Evolutionary conservation across 2,888 invertebrate genomes (phyloP).

Genomic region (Tetrapedia diversipes): DNA sequence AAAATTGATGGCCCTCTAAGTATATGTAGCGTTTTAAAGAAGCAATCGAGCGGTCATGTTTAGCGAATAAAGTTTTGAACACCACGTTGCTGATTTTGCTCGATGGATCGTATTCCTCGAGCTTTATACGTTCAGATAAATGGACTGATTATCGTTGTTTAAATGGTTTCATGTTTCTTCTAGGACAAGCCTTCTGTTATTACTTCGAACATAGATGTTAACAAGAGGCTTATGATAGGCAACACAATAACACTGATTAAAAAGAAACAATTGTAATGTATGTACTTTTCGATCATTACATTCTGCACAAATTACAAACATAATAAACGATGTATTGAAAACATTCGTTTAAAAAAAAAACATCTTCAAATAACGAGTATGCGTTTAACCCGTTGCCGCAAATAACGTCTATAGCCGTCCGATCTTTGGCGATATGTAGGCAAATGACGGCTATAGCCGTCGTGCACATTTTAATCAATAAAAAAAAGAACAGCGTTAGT

Average conservation of each 20-base stretch:
- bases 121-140: neutral
- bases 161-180: conserved; percentile 20
- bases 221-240: neutral
- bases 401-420: too few species aligned
- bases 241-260: neutral
- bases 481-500: too few species aligned
- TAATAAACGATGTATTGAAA: too few species aligned
- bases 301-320: neutral
- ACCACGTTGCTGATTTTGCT: neutral
- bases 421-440: too few species aligned
- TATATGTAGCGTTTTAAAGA: neutral
- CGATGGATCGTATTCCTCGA: neutral
- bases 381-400: too few species aligned
- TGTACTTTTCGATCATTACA: neutral
- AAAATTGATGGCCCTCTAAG: neutral
- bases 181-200: conserved; percentile 4
- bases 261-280: neutral
- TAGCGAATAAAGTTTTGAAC: neutral
- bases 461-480: too few species aligned
- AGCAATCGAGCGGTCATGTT: too few species aligned
- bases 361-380: too few species aligned
- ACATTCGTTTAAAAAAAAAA: too few species aligned
- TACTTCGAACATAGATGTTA: conserved; percentile 9
- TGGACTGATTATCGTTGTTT: neutral
- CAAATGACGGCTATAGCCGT: too few species aligned